These are phyloP conservation scores for Hybos culiciformis DNA, from an alignment of 2,888 invertebrate genomes.

Conservation along the genomic window DNA sequence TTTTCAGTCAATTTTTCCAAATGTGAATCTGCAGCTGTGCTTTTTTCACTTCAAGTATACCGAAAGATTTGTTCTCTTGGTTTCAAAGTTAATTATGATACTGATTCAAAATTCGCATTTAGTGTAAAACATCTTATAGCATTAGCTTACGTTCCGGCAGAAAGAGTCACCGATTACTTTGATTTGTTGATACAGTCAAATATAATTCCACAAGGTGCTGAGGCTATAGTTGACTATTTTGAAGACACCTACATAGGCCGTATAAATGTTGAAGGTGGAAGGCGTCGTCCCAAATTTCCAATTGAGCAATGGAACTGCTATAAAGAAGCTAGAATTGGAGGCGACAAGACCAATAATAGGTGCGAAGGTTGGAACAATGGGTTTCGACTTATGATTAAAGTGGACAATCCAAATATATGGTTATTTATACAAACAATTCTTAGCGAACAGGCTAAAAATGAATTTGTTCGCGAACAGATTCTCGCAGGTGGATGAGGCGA, in stretches of 20 bases:
- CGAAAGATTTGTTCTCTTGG: background rate
- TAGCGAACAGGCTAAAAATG: too few species aligned
- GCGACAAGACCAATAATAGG: too few species aligned
- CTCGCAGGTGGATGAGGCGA: too few species aligned
- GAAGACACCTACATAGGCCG: background rate
- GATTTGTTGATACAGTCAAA: background rate
- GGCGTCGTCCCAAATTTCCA: background rate
- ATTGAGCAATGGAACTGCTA: background rate
- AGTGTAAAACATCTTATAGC: background rate
- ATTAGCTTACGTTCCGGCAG: background rate
- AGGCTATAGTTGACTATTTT: background rate
- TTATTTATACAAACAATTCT: too few species aligned
- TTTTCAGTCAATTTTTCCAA: background rate
- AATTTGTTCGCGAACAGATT: too few species aligned
- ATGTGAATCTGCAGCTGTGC: background rate
- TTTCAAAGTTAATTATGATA: background rate
- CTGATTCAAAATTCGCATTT: background rate
- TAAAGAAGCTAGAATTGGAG: background rate
- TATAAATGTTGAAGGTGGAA: background rate
- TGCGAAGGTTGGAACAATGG: too few species aligned
- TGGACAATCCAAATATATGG: too few species aligned
- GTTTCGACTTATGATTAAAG: too few species aligned
- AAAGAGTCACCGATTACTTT: background rate
- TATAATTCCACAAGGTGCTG: background rate
- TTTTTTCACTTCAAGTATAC: background rate